A percentile compares a stretch with the other conserved stretches of the same genome.
Conservation (phyloP, 2,797 vertebrate genomes). For the Catamblyrhynchus diadema region DNA sequence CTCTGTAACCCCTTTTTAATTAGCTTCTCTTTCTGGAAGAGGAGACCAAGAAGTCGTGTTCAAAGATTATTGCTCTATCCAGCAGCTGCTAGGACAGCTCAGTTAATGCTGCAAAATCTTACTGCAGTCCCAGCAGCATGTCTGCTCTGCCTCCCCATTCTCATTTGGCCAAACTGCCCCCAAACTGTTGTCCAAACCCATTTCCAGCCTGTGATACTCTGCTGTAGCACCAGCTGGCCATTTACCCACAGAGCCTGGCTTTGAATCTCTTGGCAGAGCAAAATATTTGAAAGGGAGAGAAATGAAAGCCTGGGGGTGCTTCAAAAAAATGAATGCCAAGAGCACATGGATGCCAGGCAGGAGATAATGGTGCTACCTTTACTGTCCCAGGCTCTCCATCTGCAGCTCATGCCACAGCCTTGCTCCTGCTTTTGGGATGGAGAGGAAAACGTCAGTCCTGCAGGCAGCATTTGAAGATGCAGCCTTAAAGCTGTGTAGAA, state of each 20-base stretch:
- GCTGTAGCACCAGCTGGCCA: slow-evolving; percentile 1
- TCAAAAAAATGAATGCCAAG: background rate
- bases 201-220: background rate
- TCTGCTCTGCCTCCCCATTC: background rate
- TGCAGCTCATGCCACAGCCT: background rate
- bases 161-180: background rate
- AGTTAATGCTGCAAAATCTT: slow-evolving; percentile 18
- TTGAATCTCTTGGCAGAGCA: slow-evolving; percentile 18
- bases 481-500: background rate
- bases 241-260: background rate
- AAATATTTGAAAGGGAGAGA: slow-evolving; percentile 10
- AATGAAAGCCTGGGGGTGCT: background rate
- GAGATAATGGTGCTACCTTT: background rate
- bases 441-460: background rate
- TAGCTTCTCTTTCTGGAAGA: slow-evolving; percentile 41
- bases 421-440: background rate
- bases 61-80: slow-evolving; percentile 31
- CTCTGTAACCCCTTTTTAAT: slow-evolving; percentile 56
- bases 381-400: background rate
- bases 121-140: background rate
- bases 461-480: background rate
- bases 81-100: slow-evolving; percentile 36
- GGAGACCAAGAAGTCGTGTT: slow-evolving; percentile 24
- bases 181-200: background rate
- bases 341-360: background rate